These are phyloP conservation scores for Xiphophorus couchianus DNA, from an alignment of 2,113 vertebrate species.

Conservation along the genomic window DNA sequence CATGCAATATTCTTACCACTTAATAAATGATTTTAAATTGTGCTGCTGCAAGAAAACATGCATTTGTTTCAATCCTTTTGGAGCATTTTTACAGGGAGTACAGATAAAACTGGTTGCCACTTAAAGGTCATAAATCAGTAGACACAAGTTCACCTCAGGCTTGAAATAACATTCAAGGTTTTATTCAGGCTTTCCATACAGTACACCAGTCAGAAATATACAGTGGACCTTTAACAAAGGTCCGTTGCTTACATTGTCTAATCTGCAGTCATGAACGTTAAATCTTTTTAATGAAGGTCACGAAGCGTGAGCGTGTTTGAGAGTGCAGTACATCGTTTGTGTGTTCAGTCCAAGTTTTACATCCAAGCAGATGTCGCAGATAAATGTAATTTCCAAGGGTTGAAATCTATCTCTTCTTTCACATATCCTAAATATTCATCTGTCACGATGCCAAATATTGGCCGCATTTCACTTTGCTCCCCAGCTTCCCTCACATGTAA, in stretches of 20 bases:
- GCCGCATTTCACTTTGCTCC: constrained; percentile 49
- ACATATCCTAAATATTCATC: constrained; percentile 28
- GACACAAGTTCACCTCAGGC: constrained; percentile 44
- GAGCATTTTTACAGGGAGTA: background rate
- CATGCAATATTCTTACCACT: too few relatives aligned
- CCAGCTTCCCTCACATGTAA: constrained; percentile 7
- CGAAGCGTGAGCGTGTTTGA: constrained; percentile 47
- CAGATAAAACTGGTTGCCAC: background rate
- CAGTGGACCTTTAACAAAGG: constrained; percentile 73
- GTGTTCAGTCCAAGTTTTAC: constrained; percentile 46
- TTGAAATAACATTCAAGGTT: constrained; percentile 81
- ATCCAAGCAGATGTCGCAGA: constrained; percentile 51
- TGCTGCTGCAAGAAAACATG: background rate
- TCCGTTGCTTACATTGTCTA: constrained; percentile 53
- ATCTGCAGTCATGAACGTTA: constrained; percentile 41
- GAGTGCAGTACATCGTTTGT: constrained; percentile 37
- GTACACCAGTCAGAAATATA: constrained; percentile 82
- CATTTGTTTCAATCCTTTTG: background rate
- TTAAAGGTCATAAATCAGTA: constrained; percentile 55
- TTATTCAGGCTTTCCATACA: constrained; percentile 83
- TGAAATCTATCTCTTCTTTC: constrained; percentile 32
- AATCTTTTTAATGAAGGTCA: constrained; percentile 51
- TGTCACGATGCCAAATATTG: constrained; percentile 66
- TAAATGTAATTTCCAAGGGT: constrained; percentile 37
- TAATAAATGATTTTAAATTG: background rate